phyloP scores from a whole-genome alignment of 2,888 invertebrate species.

The Himalopsyche kuldschensis region DNA sequence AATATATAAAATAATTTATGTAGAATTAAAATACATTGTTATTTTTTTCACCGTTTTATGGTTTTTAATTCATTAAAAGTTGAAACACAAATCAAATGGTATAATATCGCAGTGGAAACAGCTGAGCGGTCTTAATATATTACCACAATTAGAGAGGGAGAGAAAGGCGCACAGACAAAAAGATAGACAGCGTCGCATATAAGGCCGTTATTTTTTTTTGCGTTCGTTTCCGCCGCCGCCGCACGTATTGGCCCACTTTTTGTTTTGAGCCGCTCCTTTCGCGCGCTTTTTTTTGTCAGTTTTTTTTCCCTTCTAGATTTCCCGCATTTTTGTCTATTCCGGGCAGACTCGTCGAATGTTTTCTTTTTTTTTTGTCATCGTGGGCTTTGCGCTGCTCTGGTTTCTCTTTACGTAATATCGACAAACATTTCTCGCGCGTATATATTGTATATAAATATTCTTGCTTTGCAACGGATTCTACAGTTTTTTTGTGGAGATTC shows the following conservation, averaged over 20 bases:
- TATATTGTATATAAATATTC: too few relatives aligned
- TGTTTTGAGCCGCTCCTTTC: conserved; percentile 23
- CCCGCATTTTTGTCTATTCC: conserved; percentile 10
- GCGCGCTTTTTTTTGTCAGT: conserved; percentile 28
- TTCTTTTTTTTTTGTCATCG: not conserved
- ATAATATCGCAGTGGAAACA: too few relatives aligned
- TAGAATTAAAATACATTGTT: too few relatives aligned
- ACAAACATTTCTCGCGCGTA: not conserved
- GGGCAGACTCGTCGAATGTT: not conserved
- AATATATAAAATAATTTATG: too few relatives aligned
- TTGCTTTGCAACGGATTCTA: too few relatives aligned
- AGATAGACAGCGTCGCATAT: not conserved
- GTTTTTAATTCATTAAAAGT: too few relatives aligned
- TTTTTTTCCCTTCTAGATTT: conserved; percentile 22
- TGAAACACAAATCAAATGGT: too few relatives aligned
- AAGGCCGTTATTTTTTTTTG: conserved; percentile 2
- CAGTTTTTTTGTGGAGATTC: too few relatives aligned
- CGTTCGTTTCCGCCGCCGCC: conserved; percentile 17
- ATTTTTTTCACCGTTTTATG: too few relatives aligned
- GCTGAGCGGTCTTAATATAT: not conserved
- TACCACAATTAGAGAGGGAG: not conserved
- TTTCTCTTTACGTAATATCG: not conserved
- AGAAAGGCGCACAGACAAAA: not conserved
- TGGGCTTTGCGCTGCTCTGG: not conserved
- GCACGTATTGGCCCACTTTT: conserved; percentile 33